A percentile compares a stretch with the other conserved stretches of the same genome.
phyloP scores from a whole-genome alignment of 2,797 vertebrate species.

The Phoxinus dragarum region DNA sequence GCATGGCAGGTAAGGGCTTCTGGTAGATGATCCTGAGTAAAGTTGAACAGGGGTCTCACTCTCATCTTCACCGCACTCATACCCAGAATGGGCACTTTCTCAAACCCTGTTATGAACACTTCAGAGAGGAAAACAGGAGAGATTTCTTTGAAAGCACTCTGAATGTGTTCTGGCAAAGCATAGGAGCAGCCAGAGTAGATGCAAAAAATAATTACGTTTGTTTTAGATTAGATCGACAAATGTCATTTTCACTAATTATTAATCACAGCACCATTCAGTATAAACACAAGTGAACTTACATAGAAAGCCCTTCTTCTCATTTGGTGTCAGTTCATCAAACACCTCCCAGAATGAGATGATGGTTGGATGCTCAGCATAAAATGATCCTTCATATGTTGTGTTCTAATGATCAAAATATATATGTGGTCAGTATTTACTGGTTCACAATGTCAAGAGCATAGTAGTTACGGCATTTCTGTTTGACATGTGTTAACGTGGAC shows the following conservation, averaged over 20 bases:
- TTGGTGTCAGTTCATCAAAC: slow-evolving; percentile 70
- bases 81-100: slow-evolving; percentile 71
- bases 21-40: slow-evolving; percentile 70
- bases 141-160: neutral
- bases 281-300: slow-evolving; percentile 66
- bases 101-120: slow-evolving; percentile 79
- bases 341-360: slow-evolving; percentile 77
- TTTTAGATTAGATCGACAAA: neutral
- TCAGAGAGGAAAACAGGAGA: neutral
- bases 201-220: neutral
- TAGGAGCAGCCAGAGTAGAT: neutral
- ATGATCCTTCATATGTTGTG: slow-evolving; percentile 49
- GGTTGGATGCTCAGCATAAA: slow-evolving; percentile 60
- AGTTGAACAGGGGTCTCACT: slow-evolving; percentile 45
- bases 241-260: neutral
- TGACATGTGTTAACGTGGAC: slow-evolving; percentile 65
- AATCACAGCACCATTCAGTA: neutral
- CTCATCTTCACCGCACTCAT: slow-evolving; percentile 68
- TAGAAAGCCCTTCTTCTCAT: slow-evolving; percentile 76
- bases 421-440: neutral
- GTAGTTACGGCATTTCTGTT: neutral
- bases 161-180: neutral
- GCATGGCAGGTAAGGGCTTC: slow-evolving; percentile 66
- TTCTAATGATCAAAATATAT: slow-evolving; percentile 62
- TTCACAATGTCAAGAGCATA: neutral